phyloP scores from a whole-genome alignment of 2,888 invertebrate genomes.

The Volucella inflata region DNA sequence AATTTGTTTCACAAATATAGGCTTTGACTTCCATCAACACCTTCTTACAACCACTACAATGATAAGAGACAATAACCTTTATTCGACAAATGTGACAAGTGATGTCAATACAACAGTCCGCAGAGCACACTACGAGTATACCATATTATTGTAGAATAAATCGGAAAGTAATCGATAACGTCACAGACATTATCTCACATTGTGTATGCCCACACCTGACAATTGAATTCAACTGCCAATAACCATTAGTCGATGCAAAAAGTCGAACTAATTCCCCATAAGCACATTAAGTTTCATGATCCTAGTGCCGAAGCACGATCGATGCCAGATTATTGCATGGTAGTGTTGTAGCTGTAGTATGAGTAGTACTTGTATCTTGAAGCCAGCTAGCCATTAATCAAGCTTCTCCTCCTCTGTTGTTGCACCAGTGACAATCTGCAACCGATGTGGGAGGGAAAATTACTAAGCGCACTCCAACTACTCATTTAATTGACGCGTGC shows the following conservation, averaged over 20 bases:
- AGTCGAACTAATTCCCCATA: slow-evolving; percentile 8
- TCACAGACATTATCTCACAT: slow-evolving; percentile 55
- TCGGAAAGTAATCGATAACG: slow-evolving; percentile 43
- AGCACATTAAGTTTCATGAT: slow-evolving; percentile 18
- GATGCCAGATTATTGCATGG: slow-evolving; percentile 46
- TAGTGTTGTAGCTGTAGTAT: no score
- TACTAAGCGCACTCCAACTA: slow-evolving; percentile 52
- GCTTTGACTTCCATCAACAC: no score
- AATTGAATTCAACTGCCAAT: slow-evolving; percentile 60
- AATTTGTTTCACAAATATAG: no score
- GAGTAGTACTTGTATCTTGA: slow-evolving; percentile 28
- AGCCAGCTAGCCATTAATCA: slow-evolving; percentile 61
- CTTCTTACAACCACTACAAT: no score
- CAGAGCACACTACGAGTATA: no score
- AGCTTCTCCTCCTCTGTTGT: slow-evolving; percentile 6
- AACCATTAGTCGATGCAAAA: slow-evolving; percentile 50
- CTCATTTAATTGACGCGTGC: slow-evolving; percentile 54
- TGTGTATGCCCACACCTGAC: slow-evolving; percentile 66
- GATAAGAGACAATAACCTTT: no score
- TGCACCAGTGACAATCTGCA: slow-evolving; percentile 52
- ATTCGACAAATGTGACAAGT: no score
- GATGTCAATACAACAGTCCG: no score
- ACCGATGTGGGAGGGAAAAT: slow-evolving; percentile 61
- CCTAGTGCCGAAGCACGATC: slow-evolving; percentile 44
- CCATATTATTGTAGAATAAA: no score